Evolutionary conservation across 2,888 invertebrate species (phyloP).

Genomic region (Tetragnatha montana): DNA sequence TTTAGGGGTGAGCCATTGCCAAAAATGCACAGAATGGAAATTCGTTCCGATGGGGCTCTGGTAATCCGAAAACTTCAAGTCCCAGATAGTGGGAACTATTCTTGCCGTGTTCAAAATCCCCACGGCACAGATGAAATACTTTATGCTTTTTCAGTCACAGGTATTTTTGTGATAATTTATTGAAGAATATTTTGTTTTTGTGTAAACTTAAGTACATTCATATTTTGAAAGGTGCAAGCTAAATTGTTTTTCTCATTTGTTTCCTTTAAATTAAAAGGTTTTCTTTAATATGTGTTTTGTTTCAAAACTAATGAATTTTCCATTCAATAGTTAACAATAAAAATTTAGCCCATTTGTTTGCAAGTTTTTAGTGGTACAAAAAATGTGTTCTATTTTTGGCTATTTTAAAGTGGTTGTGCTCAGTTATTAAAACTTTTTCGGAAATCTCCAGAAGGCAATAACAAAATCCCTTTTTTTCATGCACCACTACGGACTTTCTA

Average conservation of each 20-base stretch:
- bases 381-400: not conserved
- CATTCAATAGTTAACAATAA: not conserved
- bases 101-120: slow-evolving; percentile 93
- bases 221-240: too few species aligned
- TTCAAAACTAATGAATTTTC: not conserved
- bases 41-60: slow-evolving; percentile 65
- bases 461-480: slow-evolving; percentile 57
- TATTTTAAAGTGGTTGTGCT: not conserved
- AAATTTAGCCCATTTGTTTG: not conserved
- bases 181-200: too few species aligned
- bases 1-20: slow-evolving; percentile 67
- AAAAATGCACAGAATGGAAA: slow-evolving; percentile 64
- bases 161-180: slow-evolving; percentile 47
- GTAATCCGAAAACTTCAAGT: slow-evolving; percentile 63
- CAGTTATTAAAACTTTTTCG: not conserved
- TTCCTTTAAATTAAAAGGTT: too few species aligned
- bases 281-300: too few species aligned
- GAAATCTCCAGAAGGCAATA: slow-evolving; percentile 65
- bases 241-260: too few species aligned
- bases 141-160: slow-evolving; percentile 79
- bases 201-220: too few species aligned
- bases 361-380: not conserved
- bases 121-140: slow-evolving; percentile 94
- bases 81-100: slow-evolving; percentile 93
- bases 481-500: slow-evolving; percentile 69